Conservation (phyloP, 2,888 invertebrate genomes). For the Aporophyla lueneburgensis region DNA sequence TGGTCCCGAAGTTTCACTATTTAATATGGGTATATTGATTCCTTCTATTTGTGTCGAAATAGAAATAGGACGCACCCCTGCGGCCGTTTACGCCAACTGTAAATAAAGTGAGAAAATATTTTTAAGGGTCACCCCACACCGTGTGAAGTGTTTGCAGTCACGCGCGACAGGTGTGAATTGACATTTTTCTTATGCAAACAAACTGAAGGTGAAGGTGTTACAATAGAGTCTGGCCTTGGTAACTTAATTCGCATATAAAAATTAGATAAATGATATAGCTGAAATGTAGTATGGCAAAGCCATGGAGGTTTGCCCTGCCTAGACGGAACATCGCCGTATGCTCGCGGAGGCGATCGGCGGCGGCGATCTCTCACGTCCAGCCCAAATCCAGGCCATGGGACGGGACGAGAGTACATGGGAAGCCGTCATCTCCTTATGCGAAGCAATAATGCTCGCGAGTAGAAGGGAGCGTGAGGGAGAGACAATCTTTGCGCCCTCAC, state of each 20-base stretch:
- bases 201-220: constrained; percentile 2
- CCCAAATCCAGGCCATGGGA: too few species aligned
- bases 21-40: constrained; percentile 28
- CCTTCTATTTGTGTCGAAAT: constrained; percentile 13
- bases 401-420: too few species aligned
- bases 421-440: too few species aligned
- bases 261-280: background rate
- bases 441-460: too few species aligned
- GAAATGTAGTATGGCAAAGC: too few species aligned
- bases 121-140: constrained; percentile 17
- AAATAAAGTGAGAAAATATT: constrained; percentile 68
- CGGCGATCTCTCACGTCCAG: too few species aligned
- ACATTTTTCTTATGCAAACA: constrained; percentile 46
- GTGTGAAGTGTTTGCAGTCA: constrained; percentile 36
- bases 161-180: constrained; percentile 23
- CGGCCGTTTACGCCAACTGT: constrained; percentile 49
- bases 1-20: constrained; percentile 26
- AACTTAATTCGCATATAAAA: background rate
- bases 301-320: too few species aligned
- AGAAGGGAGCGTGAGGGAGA: too few species aligned
- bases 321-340: too few species aligned
- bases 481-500: too few species aligned
- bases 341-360: too few species aligned
- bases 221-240: background rate
- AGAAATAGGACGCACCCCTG: constrained; percentile 10